Base-by-base conservation (phyloP, 2,888 invertebrate genomes). In the Chrysolina oricalcia region DNA sequence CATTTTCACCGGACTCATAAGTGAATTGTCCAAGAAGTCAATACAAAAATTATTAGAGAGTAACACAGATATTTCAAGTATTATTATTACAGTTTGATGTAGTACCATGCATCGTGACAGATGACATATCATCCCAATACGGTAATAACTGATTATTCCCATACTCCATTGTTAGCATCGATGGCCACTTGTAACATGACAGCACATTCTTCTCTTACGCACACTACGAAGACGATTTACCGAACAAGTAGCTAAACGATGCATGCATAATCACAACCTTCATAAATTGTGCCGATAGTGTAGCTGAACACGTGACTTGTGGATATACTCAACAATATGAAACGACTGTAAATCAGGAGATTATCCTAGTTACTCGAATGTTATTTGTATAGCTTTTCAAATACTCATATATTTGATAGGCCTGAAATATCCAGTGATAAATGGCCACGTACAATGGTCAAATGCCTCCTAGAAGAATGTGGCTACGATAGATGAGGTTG, bases 301-400 rank as follows among this genome's bases (percentile, higher is more conserved):
- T 21, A 53, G 19, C 53, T 21, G 13, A 53, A 53, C 53, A 53
- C 53, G 53, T 53, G 53, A 53, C 53, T 53, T 21, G 53, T 53
- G 53, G 35, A 59, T 59, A 23, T 27, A 59, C n/a, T 41, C 43
- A 9, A 64, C 41, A 64, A 64, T 40, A 41, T 40, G 53, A 68
- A 17, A 68, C 35, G 27, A 41, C 13, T 19, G 43, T 68, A 68
- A 53, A 68, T 68, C 67, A 68, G 11, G n/a, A 40, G 53, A 68
- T 68, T 53, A 68, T 68, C 68, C 53, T 19, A 53, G 27, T 53
- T 68, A 68, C 53, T 40, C 10, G 67, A 67, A 50, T 50, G 67
- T 40, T 68, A 53, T 68, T 68, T 53, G 68, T 53, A 68, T 19
- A 68, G 68, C 48, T 53, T 53, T 50, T 68, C 40, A 68, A 68